Base-by-base conservation (phyloP, 2,888 invertebrate genomes). In the Drosophila conformis region DNA sequence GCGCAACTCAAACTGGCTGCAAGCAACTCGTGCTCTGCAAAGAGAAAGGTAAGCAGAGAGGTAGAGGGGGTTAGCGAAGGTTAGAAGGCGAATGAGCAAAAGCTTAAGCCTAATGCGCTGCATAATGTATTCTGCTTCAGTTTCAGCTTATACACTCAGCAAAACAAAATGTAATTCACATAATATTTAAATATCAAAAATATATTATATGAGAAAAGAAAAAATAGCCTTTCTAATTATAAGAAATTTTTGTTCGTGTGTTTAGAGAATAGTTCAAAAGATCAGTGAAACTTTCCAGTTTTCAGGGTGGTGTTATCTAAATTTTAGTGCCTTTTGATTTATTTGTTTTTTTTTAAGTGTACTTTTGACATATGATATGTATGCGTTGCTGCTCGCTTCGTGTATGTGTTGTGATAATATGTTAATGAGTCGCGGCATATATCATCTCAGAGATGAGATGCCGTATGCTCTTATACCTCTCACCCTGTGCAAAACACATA, bases 351-450 rank as follows among this genome's bases (percentile, higher is more conserved):
- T 40, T 42, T 25, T 8, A 2, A 46, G 46, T 46, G 46, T 42
- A 51, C 69, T 54, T 27, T 59, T 91, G 91, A 91, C 91, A 91
- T 91, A 91, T 91, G 90, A 46, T 46, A 46, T 46, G 25, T 15
- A 46, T 46, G 46, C 46, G 15, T 8, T 46, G 46, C 25, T 46
- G 46, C 46, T 46, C 86, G 82, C 72, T 64, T 35, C 69, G 58
- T 78, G 76, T 72, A 78, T 84, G 69, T 79, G 69, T 59, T 83
- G 91, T 91, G 91, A 91, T 91, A 91, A 91, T 91, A 91, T 91
- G 91, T 90, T 91, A 91, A 91, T 91, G 91, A 92, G 92, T 85
- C 81, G 68, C 80, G 75, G 87, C 90, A 91, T 92, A 91, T 91
- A 91, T 92, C 92, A 91, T 88, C 78, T 90, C 25, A 25, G 25